Base-by-base conservation (phyloP, 2,888 invertebrate species). In the Lamellibrachia columna region DNA sequence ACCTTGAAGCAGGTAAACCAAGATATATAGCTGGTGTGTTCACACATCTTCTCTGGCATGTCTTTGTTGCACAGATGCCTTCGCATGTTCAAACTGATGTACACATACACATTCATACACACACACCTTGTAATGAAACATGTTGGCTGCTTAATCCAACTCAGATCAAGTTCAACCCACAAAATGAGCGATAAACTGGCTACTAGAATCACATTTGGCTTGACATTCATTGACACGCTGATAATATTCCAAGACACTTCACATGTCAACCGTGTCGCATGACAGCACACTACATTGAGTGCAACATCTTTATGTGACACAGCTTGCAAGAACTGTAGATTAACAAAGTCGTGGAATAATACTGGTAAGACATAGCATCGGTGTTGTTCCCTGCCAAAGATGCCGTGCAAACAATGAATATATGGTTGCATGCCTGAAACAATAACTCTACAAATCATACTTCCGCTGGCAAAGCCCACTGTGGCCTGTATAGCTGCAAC, bases 151-250 rank as follows among this genome's bases (percentile, higher is more conserved):
- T 75, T 6, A 75, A 75, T 75, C 75, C 75, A 75, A 75, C 75
- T 15, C 15, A 75, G 75, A 75, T 75, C 75, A 75, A 15, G 75
- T 75, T 75, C 22, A 15, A 75, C 11, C 22, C 75, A 75, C 75
- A 75, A 75, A 15, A 75, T 75, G 75, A 75, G 22, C 75, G 75
- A 75, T 75, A 22, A 75, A 75, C 75, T 75, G 75, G 75, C 15
- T 75, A 75, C 75, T 15, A 75, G 75, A 75, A 75, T 75, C 75
- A 75, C 75, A 75, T 75, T 75, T 75, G 75, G 75, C 75, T 75
- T 75, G 75, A 75, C 75, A 75, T 75, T 75, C 75, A 75, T 75
- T 22, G 15, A 15, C 15, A 75, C 22, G 22, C 22, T 75, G 75
- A 75, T 75, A 75, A 75, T 75, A 75, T 75, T 75, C 75, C 15